Conservation (phyloP, 2,113 vertebrate genomes). For the Montifringilla adamsi region DNA sequence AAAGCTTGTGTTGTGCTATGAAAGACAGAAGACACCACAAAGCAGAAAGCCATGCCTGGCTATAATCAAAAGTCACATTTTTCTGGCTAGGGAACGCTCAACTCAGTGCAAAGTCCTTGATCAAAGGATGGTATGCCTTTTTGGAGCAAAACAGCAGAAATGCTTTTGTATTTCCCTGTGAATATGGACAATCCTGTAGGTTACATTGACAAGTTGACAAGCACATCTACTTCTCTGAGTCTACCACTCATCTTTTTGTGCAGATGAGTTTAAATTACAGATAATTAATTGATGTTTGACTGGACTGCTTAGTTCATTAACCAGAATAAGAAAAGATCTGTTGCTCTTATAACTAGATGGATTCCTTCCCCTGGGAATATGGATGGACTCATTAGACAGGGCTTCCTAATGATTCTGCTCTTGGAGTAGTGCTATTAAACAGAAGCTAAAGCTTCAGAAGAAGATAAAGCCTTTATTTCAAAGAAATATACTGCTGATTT, state of each 20-base stretch:
- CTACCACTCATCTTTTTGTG: neutral
- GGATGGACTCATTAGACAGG: neutral
- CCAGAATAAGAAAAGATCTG: neutral
- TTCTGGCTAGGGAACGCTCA: neutral
- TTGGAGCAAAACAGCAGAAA: neutral
- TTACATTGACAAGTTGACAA: neutral
- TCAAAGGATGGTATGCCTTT: neutral
- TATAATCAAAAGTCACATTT: neutral
- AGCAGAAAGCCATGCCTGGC: neutral
- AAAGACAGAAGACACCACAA: neutral
- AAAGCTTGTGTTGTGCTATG: neutral
- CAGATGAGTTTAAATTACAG: neutral
- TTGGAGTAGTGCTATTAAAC: neutral
- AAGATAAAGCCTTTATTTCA: neutral
- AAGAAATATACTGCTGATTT: neutral
- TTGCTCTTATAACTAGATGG: neutral
- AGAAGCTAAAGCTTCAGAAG: neutral
- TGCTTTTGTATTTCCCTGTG: neutral
- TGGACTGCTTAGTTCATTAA: neutral
- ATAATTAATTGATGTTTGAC: neutral
- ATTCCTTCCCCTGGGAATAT: slow-evolving; percentile 4
- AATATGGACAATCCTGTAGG: neutral
- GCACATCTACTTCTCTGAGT: neutral
- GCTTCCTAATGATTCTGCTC: neutral
- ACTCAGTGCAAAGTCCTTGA: neutral